Evolutionary conservation across 2,113 vertebrate genomes (phyloP), one percentile per base, ranked within the genome.

Genomic region (Ctenodactylus gundi): DNA sequence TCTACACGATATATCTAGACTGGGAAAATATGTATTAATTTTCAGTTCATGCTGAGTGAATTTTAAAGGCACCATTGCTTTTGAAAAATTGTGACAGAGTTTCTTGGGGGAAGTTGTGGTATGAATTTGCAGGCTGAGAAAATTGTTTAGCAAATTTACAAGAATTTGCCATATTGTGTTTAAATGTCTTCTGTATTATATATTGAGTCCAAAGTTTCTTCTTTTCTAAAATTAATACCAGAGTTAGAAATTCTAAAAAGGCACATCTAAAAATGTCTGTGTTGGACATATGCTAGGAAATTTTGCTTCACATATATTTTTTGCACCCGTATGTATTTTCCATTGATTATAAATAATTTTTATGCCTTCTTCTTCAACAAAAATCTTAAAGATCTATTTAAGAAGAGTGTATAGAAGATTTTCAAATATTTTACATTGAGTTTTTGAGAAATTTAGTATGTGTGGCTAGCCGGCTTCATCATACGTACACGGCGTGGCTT

Each of bases 191-290:
- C 41, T 88, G 39, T 55, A 85, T 84, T 81, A 49, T 92, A 73
- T 76, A 88, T 49, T 76, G 75, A 94, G 13, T 83, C 12, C 31
- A 25, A 84, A 3, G 46, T 89, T 93, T 80, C 81, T 18, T 55
- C 4, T 94, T 91, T 75, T 92, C 57, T 95, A 67, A 96, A 96
- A 88, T 81, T 95, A 89, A 76, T 89, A 83, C 18, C 44, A 95
- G 64, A 75, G n/a, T 46, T 88, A 83, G 89, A 88, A 60, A 86
- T 73, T 88, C 81, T 76, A 44, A 81, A 90, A 90, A 70, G 17
- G 8, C 31, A 70, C 8, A 60, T 70, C 21, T 64, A 73, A 84
- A 94, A 96, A 89, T 94, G n/a, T 75, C n/a, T 91, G 3, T 68
- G 13, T 86, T 91, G 57, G 20, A 64, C 53, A 73, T 51, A 85